Conservation (phyloP, 2,888 invertebrate genomes). For the Temnothorax ravouxi region DNA sequence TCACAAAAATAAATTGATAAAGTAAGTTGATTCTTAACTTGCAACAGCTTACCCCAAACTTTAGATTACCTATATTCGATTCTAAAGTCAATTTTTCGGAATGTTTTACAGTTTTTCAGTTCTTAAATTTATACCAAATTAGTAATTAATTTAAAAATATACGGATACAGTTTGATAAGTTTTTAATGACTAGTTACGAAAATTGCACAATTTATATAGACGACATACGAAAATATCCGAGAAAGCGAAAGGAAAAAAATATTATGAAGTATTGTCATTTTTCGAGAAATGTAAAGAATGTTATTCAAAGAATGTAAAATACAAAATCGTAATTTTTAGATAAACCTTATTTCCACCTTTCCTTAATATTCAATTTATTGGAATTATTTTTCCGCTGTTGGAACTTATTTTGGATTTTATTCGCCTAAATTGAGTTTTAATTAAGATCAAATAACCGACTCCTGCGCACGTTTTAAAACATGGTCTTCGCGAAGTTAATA, state of each 20-base stretch:
- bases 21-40: too few species aligned
- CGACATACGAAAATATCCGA: not conserved
- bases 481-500: conserved; percentile 10
- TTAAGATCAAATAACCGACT: not conserved
- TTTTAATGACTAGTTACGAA: not conserved
- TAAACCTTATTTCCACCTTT: not conserved
- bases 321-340: not conserved
- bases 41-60: not conserved
- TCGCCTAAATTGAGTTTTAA: conserved; percentile 13
- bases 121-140: not conserved
- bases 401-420: not conserved
- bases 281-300: not conserved
- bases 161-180: not conserved
- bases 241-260: too few species aligned
- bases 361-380: not conserved
- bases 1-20: not conserved
- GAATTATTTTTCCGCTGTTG: not conserved
- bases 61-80: not conserved
- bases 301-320: not conserved
- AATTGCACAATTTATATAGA: not conserved
- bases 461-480: conserved; percentile 4
- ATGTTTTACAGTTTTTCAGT: not conserved
- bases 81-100: not conserved
- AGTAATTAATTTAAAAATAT: not conserved
- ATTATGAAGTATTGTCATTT: not conserved